These are phyloP conservation scores for Julus scandinavius DNA, from an alignment of 2,888 invertebrate species.

Conservation along the genomic window DNA sequence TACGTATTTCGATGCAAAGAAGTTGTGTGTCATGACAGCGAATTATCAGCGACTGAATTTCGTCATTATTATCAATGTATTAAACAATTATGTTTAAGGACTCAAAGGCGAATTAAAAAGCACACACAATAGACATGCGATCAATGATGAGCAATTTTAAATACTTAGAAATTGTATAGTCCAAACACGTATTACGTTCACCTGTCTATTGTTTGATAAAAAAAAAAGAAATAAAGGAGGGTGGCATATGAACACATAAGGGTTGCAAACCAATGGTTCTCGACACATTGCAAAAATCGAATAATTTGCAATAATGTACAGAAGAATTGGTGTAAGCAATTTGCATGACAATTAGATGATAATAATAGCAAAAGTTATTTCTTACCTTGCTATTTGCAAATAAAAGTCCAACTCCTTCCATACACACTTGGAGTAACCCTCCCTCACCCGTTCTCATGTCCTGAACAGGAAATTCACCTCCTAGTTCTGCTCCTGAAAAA, in stretches of 20 bases:
- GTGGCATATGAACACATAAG: not conserved
- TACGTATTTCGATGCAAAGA: too few relatives aligned
- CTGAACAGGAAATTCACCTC: slow-evolving; percentile 97
- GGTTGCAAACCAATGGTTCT: slow-evolving; percentile 29
- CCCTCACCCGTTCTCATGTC: slow-evolving; percentile 98
- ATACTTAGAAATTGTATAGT: not conserved
- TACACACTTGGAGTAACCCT: slow-evolving; percentile 95
- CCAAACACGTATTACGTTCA: slow-evolving; percentile 26
- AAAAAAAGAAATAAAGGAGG: not conserved
- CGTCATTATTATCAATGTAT: not conserved
- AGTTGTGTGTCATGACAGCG: not conserved
- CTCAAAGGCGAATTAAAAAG: slow-evolving; percentile 16
- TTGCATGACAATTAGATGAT: not conserved
- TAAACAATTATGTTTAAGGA: not conserved
- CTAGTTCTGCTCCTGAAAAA: slow-evolving; percentile 65
- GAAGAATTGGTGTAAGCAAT: slow-evolving; percentile 17
- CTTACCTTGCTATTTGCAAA: slow-evolving; percentile 99
- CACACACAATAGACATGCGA: slow-evolving; percentile 45
- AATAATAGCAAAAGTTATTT: not conserved
- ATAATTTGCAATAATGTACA: not conserved
- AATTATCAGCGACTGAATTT: not conserved
- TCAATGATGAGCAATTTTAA: slow-evolving; percentile 18
- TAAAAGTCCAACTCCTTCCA: slow-evolving; percentile 98
- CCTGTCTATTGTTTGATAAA: slow-evolving; percentile 43
- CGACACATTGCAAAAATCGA: not conserved